phyloP scores from a whole-genome alignment of 2,113 vertebrate species.

The Myocastor coypus region DNA sequence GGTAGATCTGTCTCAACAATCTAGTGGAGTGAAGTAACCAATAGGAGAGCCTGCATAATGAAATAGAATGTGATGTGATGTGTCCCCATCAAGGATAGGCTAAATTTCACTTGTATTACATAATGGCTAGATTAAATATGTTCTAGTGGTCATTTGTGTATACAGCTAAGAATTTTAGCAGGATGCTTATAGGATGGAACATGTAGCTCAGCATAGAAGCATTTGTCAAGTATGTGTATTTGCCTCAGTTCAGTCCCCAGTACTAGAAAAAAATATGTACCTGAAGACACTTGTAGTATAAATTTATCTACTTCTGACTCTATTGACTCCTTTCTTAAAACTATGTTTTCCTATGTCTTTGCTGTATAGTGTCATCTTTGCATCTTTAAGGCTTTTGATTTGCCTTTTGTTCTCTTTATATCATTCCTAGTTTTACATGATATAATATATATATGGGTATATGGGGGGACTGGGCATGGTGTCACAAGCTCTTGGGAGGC shows the following conservation, averaged over 20 bases:
- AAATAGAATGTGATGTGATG: background rate
- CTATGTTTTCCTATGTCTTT: background rate
- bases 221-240: background rate
- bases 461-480: too few species aligned
- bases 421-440: background rate
- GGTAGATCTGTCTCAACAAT: background rate
- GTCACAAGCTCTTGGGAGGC: too few species aligned
- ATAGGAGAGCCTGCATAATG: background rate
- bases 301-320: conserved; percentile 1
- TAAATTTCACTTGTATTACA: background rate
- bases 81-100: background rate
- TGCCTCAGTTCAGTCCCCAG: background rate
- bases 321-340: background rate
- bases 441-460: too few species aligned
- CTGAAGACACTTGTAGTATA: background rate
- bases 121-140: conserved; percentile 44
- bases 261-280: background rate
- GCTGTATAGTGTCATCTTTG: background rate
- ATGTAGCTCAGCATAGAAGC: background rate
- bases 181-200: background rate
- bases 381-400: background rate
- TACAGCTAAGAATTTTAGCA: conserved; percentile 15
- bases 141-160: background rate
- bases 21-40: background rate
- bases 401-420: background rate